Conservation (phyloP, 2,113 vertebrate genomes). For the Sinosuthora webbiana region DNA sequence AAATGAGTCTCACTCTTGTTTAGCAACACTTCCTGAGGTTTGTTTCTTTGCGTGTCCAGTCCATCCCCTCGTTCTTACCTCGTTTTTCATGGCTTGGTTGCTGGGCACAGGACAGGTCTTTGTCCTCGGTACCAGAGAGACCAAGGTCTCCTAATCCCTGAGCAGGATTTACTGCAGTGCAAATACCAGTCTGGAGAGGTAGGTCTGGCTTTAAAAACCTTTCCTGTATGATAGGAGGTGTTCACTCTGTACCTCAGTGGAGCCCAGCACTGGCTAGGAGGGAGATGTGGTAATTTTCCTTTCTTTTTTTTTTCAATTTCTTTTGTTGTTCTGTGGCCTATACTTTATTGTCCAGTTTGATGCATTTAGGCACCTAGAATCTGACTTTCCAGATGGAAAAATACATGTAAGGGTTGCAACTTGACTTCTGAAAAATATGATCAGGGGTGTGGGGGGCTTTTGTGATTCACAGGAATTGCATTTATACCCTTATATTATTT, state of each 20-base stretch:
- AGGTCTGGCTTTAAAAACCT: background rate
- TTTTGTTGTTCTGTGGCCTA: background rate
- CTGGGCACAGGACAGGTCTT: background rate
- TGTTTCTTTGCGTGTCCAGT: background rate
- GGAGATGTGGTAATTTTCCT: background rate
- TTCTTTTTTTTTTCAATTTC: background rate
- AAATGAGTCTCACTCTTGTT: rapidly evolving
- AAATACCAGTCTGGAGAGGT: background rate
- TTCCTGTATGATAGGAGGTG: rapidly evolving
- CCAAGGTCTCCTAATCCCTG: background rate
- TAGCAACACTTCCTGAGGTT: background rate
- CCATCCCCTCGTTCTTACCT: rapidly evolving
- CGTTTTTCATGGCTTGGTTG: background rate
- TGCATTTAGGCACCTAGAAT: background rate
- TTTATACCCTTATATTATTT: background rate
- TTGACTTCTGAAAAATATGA: background rate
- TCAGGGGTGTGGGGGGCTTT: background rate
- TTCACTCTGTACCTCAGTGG: background rate
- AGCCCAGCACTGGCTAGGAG: background rate
- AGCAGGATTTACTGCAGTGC: background rate
- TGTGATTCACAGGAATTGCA: background rate
- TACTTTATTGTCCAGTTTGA: background rate
- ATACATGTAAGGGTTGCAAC: background rate
- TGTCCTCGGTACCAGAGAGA: background rate
- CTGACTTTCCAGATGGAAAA: background rate